These are phyloP conservation scores for Cryptophagus acutangulus DNA, from an alignment of 2,888 invertebrate species.

Conservation along the genomic window DNA sequence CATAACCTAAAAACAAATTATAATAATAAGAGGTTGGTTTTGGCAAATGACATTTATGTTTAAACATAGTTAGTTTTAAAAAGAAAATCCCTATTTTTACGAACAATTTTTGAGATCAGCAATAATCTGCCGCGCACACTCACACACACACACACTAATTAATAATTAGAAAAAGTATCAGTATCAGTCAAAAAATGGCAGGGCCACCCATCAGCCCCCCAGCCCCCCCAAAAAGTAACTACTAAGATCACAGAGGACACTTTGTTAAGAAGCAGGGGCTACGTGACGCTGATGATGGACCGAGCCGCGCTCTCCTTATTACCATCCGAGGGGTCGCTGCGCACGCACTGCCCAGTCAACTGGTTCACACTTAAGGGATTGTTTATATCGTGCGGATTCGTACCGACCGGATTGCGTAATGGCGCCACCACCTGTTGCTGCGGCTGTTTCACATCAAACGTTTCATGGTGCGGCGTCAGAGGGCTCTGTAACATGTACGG, in stretches of 20 bases:
- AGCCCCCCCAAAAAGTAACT: constrained; percentile 8
- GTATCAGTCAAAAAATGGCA: no score
- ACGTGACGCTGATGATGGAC: constrained; percentile 49
- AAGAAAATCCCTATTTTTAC: constrained; percentile 30
- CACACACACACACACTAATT: no score
- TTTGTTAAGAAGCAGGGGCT: constrained; percentile 33
- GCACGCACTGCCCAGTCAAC: constrained; percentile 66
- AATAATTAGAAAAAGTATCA: no score
- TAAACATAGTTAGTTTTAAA: no score
- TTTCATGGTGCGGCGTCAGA: constrained; percentile 43
- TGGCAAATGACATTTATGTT: constrained; percentile 52
- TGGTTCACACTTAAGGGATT: constrained; percentile 89
- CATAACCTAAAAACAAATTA: constrained; percentile 35
- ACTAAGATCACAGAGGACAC: constrained; percentile 5
- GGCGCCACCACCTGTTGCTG: constrained; percentile 46
- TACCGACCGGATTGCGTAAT: constrained; percentile 77
- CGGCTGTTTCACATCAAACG: constrained; percentile 46
- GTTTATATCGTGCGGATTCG: constrained; percentile 87
- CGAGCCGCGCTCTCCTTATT: constrained; percentile 43
- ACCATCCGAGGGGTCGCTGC: constrained; percentile 43
- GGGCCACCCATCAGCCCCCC: no score
- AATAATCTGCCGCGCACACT: constrained; percentile 32
- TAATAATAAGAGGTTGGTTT: constrained; percentile 43
- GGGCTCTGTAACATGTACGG: constrained; percentile 54
- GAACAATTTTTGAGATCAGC: constrained; percentile 41